These are phyloP conservation scores for Galemys pyrenaicus DNA, from an alignment of 2,113 vertebrate species.

Conservation along the genomic window DNA sequence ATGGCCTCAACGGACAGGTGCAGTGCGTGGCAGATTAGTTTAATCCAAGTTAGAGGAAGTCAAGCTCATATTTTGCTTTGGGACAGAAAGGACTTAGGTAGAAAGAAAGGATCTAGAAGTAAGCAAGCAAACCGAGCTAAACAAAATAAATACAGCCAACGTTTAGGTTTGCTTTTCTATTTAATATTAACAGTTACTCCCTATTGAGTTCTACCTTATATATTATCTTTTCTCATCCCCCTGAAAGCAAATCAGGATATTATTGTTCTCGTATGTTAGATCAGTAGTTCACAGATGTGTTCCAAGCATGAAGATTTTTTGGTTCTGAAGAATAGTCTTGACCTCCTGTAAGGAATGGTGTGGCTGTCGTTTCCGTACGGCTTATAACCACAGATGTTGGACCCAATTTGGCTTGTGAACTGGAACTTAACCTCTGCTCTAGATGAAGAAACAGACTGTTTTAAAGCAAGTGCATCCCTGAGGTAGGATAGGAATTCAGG, in stretches of 20 bases:
- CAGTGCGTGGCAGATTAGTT: background rate
- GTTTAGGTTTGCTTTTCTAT: background rate
- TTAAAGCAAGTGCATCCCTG: background rate
- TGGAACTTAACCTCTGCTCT: background rate
- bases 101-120: background rate
- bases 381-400: background rate
- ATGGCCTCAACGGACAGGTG: background rate
- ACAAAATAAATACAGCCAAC: background rate
- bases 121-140: background rate
- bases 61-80: slow-evolving; percentile 55
- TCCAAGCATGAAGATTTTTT: background rate
- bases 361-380: background rate
- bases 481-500: background rate
- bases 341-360: background rate
- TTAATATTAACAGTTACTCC: background rate
- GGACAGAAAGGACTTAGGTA: background rate
- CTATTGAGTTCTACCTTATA: background rate
- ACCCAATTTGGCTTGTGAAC: background rate
- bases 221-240: background rate
- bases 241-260: background rate
- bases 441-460: background rate
- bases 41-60: slow-evolving; percentile 72
- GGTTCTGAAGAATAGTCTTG: background rate
- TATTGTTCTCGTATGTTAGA: background rate
- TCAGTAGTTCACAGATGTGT: background rate